Conservation (phyloP, 2,113 vertebrate genomes). For the Nyctereutes procyonoides region DNA sequence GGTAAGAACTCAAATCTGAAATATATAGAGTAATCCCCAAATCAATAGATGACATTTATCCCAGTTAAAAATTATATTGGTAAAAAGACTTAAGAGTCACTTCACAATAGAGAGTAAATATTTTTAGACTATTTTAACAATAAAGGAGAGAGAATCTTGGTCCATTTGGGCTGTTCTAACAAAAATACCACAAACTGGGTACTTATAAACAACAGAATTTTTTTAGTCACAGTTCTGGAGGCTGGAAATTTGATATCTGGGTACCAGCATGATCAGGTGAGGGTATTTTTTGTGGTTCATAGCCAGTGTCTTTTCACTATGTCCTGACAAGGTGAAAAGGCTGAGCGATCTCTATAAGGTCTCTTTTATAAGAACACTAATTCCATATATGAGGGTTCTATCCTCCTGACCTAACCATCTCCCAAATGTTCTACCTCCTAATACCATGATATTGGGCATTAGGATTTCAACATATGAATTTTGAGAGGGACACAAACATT, state of each 20-base stretch:
- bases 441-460: background rate
- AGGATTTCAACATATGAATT: background rate
- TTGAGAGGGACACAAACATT: background rate
- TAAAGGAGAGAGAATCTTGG: background rate
- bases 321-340: background rate
- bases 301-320: background rate
- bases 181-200: background rate
- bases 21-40: background rate
- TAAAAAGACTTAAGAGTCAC: background rate
- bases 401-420: background rate
- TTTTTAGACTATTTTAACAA: background rate
- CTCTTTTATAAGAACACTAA: conserved; percentile 15
- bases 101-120: background rate
- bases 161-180: background rate
- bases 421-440: background rate
- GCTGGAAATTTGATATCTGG: background rate
- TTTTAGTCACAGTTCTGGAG: background rate
- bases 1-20: background rate
- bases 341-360: background rate
- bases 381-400: background rate
- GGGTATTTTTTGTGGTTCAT: background rate
- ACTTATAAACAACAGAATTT: background rate
- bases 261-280: background rate
- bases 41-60: background rate
- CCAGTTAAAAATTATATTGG: conserved; percentile 1